These are phyloP conservation scores for Diadegma fenestrale DNA, from an alignment of 2,888 invertebrate species.

Conservation along the genomic window DNA sequence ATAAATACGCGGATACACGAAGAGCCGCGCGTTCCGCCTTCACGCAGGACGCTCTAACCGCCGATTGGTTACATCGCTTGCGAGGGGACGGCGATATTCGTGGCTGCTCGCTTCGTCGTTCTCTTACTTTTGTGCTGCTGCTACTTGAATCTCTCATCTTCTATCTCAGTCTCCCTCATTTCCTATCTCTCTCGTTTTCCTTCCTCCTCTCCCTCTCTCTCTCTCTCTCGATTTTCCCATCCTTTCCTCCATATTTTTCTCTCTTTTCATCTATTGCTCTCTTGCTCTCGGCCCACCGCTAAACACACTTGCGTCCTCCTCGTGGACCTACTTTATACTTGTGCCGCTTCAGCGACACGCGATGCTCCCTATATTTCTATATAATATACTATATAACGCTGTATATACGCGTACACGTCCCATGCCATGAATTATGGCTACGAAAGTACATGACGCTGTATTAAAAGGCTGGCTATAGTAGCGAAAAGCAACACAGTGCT, in stretches of 20 bases:
- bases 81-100: constrained; percentile 83
- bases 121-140: constrained; percentile 55
- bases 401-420: constrained; percentile 39
- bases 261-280: constrained; percentile 59
- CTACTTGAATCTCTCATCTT: constrained; percentile 59
- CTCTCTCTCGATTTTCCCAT: constrained; percentile 31
- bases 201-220: constrained; percentile 19
- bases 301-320: constrained; percentile 51
- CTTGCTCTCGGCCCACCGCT: constrained; percentile 53
- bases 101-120: constrained; percentile 67
- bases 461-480: constrained; percentile 28
- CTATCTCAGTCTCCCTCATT: constrained; percentile 40
- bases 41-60: constrained; percentile 83
- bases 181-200: constrained; percentile 29
- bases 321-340: constrained; percentile 73
- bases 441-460: constrained; percentile 34
- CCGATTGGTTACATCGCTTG: constrained; percentile 82
- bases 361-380: constrained; percentile 25
- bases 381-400: constrained; percentile 15
- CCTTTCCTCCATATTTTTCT: constrained; percentile 38
- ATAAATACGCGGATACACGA: constrained; percentile 84
- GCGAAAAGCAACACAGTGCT: constrained; percentile 12
- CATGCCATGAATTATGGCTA: constrained; percentile 54
- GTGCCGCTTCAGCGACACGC: constrained; percentile 66
- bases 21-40: constrained; percentile 84